Evolutionary conservation across 2,888 invertebrate genomes (phyloP).

Genomic region (Nasonia oneida): DNA sequence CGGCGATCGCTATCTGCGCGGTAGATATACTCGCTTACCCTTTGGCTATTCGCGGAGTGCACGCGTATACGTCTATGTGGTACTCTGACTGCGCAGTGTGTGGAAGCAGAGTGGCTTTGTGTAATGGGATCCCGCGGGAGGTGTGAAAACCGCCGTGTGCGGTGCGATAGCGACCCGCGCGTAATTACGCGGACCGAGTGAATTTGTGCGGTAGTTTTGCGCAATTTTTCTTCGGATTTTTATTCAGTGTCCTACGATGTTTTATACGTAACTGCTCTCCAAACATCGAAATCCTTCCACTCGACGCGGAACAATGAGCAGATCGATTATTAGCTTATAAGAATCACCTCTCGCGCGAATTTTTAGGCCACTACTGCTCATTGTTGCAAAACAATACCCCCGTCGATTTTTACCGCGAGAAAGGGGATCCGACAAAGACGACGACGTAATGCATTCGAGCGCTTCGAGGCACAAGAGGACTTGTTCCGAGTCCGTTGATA

Average conservation of each 20-base stretch:
- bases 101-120: neutral
- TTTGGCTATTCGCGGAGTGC: neutral
- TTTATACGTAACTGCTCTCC: no score
- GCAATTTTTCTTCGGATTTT: neutral
- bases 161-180: neutral
- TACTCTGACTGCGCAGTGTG: neutral
- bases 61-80: neutral
- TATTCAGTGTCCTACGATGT: neutral
- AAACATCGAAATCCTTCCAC: no score
- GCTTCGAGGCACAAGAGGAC: conserved; percentile 9
- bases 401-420: neutral
- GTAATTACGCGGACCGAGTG: neutral
- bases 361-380: conserved; percentile 30
- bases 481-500: conserved; percentile 30
- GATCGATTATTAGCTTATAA: neutral
- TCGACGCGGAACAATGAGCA: neutral
- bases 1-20: conserved; percentile 19
- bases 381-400: conserved; percentile 25
- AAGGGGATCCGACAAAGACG: neutral
- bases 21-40: neutral
- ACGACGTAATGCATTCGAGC: conserved; percentile 30
- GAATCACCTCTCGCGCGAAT: neutral
- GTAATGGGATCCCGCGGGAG: conserved; percentile 24
- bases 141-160: conserved; percentile 31
- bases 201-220: neutral